Conservation (phyloP, 2,888 invertebrate species). For the Resseliella maxima region DNA sequence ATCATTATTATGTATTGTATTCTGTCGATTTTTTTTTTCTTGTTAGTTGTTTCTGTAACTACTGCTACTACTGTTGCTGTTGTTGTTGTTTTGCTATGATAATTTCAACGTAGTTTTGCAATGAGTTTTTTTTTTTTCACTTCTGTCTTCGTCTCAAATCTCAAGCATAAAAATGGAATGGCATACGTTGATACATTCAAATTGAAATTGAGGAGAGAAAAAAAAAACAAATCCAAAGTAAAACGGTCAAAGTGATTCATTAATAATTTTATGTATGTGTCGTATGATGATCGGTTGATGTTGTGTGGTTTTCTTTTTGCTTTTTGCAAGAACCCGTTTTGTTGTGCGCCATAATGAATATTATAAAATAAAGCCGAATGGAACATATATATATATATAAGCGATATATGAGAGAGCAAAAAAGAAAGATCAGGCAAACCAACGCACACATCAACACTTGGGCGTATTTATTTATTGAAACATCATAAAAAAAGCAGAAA, state of each 20-base stretch:
- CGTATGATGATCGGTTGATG: constrained; percentile 28
- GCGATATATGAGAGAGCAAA: not conserved
- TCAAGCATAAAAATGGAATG: constrained; percentile 10
- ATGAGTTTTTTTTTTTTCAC: not conserved
- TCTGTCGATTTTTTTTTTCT: not conserved
- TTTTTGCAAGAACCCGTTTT: constrained; percentile 33
- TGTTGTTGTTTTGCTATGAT: not conserved
- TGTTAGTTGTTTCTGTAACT: not conserved
- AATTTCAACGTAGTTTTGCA: constrained; percentile 7
- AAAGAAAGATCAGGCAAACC: not conserved
- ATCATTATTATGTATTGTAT: constrained; percentile 5
- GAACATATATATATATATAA: constrained; percentile 30
- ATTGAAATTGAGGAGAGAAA: not conserved
- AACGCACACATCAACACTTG: constrained; percentile 26
- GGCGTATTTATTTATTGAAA: constrained; percentile 45
- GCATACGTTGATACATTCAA: constrained; percentile 3
- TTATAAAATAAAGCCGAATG: constrained; percentile 31
- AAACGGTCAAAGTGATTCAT: constrained; percentile 34
- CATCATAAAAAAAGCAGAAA: constrained; percentile 8
- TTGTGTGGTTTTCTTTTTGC: not conserved
- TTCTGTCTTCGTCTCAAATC: not conserved
- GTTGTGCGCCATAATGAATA: constrained; percentile 44
- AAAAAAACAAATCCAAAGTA: not conserved
- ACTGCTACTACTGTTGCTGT: too few relatives aligned
- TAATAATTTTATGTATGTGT: constrained; percentile 49